Evolutionary conservation across 2,888 invertebrate species (phyloP).

Genomic region (Idaea aversata): DNA sequence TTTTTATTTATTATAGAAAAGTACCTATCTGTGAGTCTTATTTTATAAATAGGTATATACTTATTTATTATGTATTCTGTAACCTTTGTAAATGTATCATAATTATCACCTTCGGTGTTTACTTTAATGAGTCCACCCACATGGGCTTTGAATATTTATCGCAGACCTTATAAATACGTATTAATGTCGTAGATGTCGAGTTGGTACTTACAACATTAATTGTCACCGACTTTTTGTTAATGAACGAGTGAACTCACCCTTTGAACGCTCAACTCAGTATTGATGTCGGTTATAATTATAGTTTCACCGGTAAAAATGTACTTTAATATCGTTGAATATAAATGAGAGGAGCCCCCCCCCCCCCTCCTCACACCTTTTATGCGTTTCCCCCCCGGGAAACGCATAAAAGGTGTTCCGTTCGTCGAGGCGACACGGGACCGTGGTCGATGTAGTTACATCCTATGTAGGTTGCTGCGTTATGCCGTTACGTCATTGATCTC

Average conservation of each 20-base stretch:
- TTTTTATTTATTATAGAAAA: background rate
- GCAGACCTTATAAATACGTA: background rate
- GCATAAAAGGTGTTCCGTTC: no score
- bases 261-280: background rate
- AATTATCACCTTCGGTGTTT: background rate
- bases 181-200: background rate
- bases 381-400: no score
- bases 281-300: background rate
- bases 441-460: no score
- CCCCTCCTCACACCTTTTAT: no score
- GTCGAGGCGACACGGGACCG: no score
- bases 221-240: background rate
- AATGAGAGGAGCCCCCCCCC: no score
- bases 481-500: no score
- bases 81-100: background rate
- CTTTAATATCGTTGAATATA: no score
- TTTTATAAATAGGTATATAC: background rate
- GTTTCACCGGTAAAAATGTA: background rate
- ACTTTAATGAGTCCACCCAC: background rate
- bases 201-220: background rate
- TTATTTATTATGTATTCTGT: background rate
- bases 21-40: background rate
- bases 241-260: background rate
- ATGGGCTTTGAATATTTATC: slow-evolving; percentile 1
- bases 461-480: no score